Evolutionary conservation across 2,888 invertebrate species (phyloP).

Genomic region (Smittia sp.): DNA sequence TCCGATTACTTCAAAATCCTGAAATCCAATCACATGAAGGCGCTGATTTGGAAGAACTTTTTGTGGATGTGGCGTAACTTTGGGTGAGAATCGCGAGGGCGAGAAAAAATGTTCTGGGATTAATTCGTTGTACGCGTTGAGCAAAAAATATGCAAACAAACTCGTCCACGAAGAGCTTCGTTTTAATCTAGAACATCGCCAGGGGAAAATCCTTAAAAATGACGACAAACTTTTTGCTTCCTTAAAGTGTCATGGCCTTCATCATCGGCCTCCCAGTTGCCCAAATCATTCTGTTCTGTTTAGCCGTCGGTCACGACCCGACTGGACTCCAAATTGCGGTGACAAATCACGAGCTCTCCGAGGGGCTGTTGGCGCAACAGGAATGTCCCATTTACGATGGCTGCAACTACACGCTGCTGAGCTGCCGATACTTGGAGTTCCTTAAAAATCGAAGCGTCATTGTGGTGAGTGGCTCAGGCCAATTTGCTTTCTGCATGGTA

Average conservation of each 20-base stretch:
- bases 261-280: conserved; percentile 80
- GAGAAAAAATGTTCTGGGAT: neutral
- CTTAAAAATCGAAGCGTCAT: conserved; percentile 65
- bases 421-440: conserved; percentile 73
- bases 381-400: conserved; percentile 55
- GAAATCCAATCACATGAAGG: conserved; percentile 71
- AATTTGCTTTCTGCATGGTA: conserved; percentile 33
- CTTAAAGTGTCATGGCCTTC: conserved; percentile 72
- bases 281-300: conserved; percentile 83
- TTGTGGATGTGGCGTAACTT: conserved; percentile 82
- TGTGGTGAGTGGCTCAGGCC: conserved; percentile 58
- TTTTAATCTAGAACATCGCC: conserved; percentile 3
- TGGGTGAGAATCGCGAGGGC: conserved; percentile 58
- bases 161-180: neutral
- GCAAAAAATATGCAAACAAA: conserved; percentile 4
- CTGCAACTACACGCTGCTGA: conserved; percentile 67
- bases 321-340: conserved; percentile 71
- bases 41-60: conserved; percentile 84
- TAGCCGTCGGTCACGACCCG: conserved; percentile 86
- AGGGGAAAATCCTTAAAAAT: neutral
- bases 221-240: conserved; percentile 14
- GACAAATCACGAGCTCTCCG: conserved; percentile 71
- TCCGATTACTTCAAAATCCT: conserved; percentile 64
- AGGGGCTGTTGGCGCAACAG: conserved; percentile 54
- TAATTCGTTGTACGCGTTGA: neutral